A percentile compares a stretch with the other conserved stretches of the same genome.
These are phyloP conservation scores for Brachionus rubens DNA, from an alignment of 1,140 invertebrate species.

Conservation along the genomic window DNA sequence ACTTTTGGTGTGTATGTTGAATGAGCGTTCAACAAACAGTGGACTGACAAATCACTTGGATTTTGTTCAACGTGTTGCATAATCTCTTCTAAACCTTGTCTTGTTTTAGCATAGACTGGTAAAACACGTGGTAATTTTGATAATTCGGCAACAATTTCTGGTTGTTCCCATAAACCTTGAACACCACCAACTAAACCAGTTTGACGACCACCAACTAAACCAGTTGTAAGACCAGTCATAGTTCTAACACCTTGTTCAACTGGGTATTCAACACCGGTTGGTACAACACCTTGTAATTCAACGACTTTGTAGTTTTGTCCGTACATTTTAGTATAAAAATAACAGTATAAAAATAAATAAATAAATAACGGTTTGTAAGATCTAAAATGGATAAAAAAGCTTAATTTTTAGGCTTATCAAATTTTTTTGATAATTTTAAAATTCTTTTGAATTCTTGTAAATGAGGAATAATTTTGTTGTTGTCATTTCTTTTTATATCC, in stretches of 20 bases:
- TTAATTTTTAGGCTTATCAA: background rate
- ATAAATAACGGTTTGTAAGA: background rate
- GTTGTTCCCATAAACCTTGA: constrained; percentile 21
- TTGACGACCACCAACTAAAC: background rate
- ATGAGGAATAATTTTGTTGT: too few relatives aligned
- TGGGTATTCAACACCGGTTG: too few relatives aligned
- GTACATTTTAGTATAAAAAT: constrained; percentile 14
- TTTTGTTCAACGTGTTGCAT: constrained; percentile 32
- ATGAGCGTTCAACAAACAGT: constrained; percentile 22
- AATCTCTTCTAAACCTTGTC: constrained; percentile 8
- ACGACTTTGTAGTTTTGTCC: background rate
- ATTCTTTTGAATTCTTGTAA: too few relatives aligned
- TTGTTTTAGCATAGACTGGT: constrained; percentile 5
- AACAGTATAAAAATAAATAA: constrained; percentile 3
- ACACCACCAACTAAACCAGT: background rate
- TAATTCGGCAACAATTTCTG: constrained; percentile 4
- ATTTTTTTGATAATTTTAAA: background rate
- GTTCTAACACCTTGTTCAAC: too few relatives aligned
- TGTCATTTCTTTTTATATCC: too few relatives aligned
- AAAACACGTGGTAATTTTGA: constrained; percentile 26
- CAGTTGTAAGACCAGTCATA: background rate
- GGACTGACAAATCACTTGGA: constrained; percentile 5
- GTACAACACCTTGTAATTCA: background rate
- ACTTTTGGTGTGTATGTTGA: constrained; percentile 8
- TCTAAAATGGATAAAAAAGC: background rate